phyloP scores from a whole-genome alignment of 2,113 vertebrate genomes.

The Nipponia nippon region DNA sequence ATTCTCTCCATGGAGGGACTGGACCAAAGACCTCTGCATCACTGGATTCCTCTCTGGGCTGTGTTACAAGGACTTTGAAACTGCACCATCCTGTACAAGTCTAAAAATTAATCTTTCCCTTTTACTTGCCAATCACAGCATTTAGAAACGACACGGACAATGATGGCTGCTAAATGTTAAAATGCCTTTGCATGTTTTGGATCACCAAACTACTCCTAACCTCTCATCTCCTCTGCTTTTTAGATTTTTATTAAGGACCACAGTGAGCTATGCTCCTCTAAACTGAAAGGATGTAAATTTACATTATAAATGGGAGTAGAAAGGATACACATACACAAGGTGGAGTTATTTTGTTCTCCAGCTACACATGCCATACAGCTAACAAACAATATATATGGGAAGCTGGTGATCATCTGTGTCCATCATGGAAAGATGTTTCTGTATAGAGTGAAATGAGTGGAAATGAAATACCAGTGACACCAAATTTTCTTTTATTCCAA shows the following conservation, averaged over 20 bases:
- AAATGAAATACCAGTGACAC: not conserved
- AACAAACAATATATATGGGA: not conserved
- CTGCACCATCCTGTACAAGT: not conserved
- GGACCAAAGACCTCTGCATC: not conserved
- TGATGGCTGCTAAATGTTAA: not conserved
- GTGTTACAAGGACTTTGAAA: not conserved
- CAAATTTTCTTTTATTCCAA: not conserved
- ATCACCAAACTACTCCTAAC: not conserved
- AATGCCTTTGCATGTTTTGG: not conserved
- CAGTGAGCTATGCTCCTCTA: not conserved
- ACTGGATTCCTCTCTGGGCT: not conserved
- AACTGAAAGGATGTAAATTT: not conserved
- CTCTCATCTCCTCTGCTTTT: not conserved
- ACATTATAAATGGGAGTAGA: not conserved
- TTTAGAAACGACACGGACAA: not conserved
- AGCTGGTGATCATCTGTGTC: not conserved
- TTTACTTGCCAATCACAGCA: not conserved
- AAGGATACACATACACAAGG: rapidly evolving
- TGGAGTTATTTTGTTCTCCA: not conserved
- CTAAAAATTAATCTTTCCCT: not conserved
- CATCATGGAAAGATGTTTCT: not conserved
- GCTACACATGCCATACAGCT: not conserved
- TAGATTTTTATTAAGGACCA: not conserved
- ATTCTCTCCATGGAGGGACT: not conserved
- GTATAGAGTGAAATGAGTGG: not conserved